Conservation (phyloP, 2,797 vertebrate genomes). For the Malurus splendens region DNA sequence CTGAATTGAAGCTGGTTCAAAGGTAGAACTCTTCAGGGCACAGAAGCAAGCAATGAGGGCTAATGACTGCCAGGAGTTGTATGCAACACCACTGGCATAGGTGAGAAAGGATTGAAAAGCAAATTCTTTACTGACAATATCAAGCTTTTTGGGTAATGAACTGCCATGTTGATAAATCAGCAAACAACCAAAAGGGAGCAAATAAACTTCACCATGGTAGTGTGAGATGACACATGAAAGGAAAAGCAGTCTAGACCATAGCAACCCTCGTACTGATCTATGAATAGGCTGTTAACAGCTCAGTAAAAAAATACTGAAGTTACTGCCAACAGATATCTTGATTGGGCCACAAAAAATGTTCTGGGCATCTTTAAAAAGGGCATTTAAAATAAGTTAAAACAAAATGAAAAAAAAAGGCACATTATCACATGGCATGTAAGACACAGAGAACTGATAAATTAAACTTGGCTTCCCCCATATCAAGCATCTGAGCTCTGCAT, state of each 20-base stretch:
- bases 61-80: not conserved
- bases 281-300: not conserved
- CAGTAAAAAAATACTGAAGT: not conserved
- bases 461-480: not conserved
- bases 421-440: not conserved
- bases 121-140: not conserved
- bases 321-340: not conserved
- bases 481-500: not conserved
- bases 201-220: not conserved
- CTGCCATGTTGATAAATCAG: fast-evolving
- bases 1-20: not conserved
- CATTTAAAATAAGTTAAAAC: not conserved
- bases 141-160: not conserved
- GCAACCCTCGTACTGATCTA: not conserved
- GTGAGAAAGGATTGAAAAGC: not conserved
- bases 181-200: not conserved
- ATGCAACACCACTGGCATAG: fast-evolving
- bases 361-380: not conserved
- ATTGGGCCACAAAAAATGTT: not conserved
- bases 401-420: not conserved
- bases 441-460: not conserved
- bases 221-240: not conserved
- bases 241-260: not conserved
- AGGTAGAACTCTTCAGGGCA: not conserved
- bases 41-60: not conserved